A percentile compares a stretch with the other conserved stretches of the same genome.
Conservation (phyloP, 1,140 invertebrate species). For the Thaumatotibia leucotreta region DNA sequence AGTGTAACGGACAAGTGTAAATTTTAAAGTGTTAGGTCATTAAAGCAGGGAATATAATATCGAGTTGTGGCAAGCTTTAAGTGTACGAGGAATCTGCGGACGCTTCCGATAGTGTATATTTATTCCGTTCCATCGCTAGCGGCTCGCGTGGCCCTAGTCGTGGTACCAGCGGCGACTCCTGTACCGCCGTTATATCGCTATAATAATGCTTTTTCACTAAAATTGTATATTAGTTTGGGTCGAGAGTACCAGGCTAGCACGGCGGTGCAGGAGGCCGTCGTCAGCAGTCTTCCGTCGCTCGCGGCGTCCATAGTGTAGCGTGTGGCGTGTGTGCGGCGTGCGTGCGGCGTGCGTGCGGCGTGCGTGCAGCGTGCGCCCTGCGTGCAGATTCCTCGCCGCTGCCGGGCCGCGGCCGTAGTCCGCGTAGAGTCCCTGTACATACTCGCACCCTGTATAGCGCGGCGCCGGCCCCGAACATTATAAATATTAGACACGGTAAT, state of each 20-base stretch:
- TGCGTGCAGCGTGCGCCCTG: neutral
- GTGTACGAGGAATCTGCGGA: slow-evolving; percentile 14
- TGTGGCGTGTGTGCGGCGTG: neutral
- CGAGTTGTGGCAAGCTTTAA: slow-evolving; percentile 43
- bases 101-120: neutral
- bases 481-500: neutral
- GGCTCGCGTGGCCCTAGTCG: neutral
- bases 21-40: neutral
- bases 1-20: neutral
- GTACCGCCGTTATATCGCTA: too few species aligned
- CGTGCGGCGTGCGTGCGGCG: neutral
- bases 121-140: neutral
- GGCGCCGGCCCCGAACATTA: neutral
- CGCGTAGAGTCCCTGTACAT: neutral
- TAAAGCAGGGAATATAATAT: slow-evolving; percentile 28
- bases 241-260: too few species aligned
- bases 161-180: too few species aligned
- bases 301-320: too few species aligned
- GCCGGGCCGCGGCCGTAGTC: neutral
- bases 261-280: too few species aligned
- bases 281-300: too few species aligned
- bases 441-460: neutral
- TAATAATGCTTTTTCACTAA: too few species aligned
- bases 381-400: neutral
- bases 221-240: too few species aligned